Evolutionary conservation across 2,888 invertebrate genomes (phyloP), one percentile per base, ranked within the genome.

Genomic region (Zootermopsis nevadensis): DNA sequence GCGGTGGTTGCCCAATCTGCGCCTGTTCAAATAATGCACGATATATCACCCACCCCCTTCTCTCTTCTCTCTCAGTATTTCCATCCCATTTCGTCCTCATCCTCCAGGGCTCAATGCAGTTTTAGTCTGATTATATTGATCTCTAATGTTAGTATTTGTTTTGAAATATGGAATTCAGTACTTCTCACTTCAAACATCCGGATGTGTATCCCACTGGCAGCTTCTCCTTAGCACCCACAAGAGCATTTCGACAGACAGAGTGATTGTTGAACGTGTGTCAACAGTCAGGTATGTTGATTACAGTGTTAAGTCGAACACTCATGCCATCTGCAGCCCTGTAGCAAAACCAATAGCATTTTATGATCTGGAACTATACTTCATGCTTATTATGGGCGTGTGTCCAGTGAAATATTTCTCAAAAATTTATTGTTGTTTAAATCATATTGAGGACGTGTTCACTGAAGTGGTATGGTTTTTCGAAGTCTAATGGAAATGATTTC

Each of bases 1-100:
- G 60, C 12, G 76, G 60, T n/a, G 76, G 72, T 79, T 53, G 30
- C 27, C 55, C 79, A 30, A 53, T 55, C 80, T 55, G 55, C 53
- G 80, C 80, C 30, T 80, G 80, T 55, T 53, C 80, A 35, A 80
- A 80, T 80, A 80, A 55, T 80, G 55, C 80, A 33, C 80, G 8
- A 80, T 80, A 80, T 55, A 80, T 80, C 80, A 80, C 35, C 48
- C 55, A 42, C 55, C 22, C 55, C 15, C n/a, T n/a, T n/a, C 4
- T 22, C 55, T 15, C 53, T 19, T 15, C 53, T 19, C 53, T 15
- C 24, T 19, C 6, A 53, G 3, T 53, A 3, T 15, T 3, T 15
- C 10, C 38, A 38, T 10, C 53, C 53, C 22, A n/a, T 27, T 27
- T 27, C 60, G n/a, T 7, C 38, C 6, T 38, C 53, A 53, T 27